These are phyloP conservation scores for Atherinosoma microstoma DNA, from an alignment of 2,797 vertebrate species.

Conservation along the genomic window DNA sequence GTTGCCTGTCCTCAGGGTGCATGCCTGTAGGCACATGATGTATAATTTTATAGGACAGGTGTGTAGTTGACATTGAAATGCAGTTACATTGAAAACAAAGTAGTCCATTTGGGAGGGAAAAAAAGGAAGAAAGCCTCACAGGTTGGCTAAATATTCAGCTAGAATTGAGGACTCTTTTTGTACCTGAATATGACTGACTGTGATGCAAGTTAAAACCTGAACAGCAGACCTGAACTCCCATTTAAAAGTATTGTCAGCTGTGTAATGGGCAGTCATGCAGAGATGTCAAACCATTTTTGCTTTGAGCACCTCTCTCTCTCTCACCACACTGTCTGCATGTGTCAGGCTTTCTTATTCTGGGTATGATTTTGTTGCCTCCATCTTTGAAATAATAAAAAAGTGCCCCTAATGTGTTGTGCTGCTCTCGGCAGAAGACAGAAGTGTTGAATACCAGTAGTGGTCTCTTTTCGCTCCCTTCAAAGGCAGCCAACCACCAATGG, in stretches of 20 bases:
- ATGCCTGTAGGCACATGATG: conserved; percentile 39
- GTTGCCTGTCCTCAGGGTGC: conserved; percentile 38
- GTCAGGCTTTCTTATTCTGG: conserved; percentile 50
- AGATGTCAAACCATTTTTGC: conserved; percentile 44
- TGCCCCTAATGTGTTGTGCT: conserved; percentile 52
- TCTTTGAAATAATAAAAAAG: conserved; percentile 73
- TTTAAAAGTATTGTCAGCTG: conserved; percentile 43
- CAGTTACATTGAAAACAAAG: conserved; percentile 22
- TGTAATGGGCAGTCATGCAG: conserved; percentile 39
- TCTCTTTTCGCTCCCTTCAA: conserved; percentile 66
- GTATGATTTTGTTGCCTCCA: conserved; percentile 65
- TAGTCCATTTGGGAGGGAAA: background rate
- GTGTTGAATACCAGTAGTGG: conserved; percentile 61
- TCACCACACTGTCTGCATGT: conserved; percentile 30
- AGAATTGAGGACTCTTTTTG: background rate
- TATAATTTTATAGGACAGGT: conserved; percentile 31
- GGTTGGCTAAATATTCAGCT: conserved; percentile 1
- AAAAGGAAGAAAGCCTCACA: conserved; percentile 5
- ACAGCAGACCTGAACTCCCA: conserved; percentile 13
- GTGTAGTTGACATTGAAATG: conserved; percentile 9
- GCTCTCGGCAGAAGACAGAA: conserved; percentile 73
- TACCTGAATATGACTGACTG: background rate
- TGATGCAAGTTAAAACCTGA: conserved; percentile 8
- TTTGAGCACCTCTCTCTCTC: conserved; percentile 16
- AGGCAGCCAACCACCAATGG: conserved; percentile 59